These are phyloP conservation scores for Meandrusa payeni DNA, from an alignment of 2,888 invertebrate species.

Conservation along the genomic window DNA sequence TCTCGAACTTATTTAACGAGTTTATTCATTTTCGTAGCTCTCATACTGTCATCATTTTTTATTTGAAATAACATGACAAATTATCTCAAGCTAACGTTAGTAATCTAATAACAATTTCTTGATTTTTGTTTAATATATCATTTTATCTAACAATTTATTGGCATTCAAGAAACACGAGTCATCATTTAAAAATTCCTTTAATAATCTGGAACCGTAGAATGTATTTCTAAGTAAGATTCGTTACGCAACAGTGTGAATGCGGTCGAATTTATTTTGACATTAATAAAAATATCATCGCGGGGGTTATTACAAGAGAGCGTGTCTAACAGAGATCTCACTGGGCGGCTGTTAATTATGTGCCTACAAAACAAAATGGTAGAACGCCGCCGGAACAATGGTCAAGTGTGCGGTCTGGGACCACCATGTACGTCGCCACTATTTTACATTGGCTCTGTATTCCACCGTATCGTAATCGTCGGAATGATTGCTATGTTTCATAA, in stretches of 20 bases:
- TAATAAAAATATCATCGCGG: conserved; percentile 79
- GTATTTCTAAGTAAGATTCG: conserved; percentile 23
- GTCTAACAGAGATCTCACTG: conserved; percentile 77
- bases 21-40: too few species aligned
- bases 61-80: too few species aligned
- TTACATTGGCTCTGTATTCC: conserved; percentile 43
- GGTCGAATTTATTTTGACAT: conserved; percentile 74
- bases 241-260: conserved; percentile 52
- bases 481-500: conserved; percentile 19
- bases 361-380: conserved; percentile 72
- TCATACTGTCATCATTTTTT: too few species aligned
- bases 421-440: conserved; percentile 42
- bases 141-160: too few species aligned
- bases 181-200: conserved; percentile 3
- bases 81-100: too few species aligned
- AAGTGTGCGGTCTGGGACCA: conserved; percentile 71
- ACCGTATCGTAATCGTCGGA: conserved; percentile 34
- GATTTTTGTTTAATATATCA: too few species aligned
- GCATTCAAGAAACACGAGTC: conserved; percentile 11
- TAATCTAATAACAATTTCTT: too few species aligned
- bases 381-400: conserved; percentile 64
- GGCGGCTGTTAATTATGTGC: conserved; percentile 78
- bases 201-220: conserved; percentile 1
- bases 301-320: conserved; percentile 77
- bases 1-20: too few species aligned